phyloP scores from a whole-genome alignment of 2,797 vertebrate genomes.

The Okamejei kenojei region DNA sequence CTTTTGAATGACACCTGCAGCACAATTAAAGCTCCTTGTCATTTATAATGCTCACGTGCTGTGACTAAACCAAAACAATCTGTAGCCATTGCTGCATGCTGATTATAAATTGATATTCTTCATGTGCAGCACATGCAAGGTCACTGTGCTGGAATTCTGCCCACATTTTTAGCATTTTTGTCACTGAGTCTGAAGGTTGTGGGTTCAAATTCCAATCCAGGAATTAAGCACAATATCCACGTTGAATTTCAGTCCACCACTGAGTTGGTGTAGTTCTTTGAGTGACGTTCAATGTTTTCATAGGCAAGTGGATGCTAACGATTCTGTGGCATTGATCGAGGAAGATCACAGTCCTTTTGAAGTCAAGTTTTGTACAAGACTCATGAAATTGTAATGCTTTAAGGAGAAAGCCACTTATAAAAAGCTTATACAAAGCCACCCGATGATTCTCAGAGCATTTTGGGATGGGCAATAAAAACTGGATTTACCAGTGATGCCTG shows the following conservation, averaged over 20 bases:
- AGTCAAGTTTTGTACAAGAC: background rate
- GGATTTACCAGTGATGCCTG: no score
- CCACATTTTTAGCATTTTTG: background rate
- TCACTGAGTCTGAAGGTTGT: background rate
- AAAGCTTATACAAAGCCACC: no score
- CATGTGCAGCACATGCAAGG: slow-evolving; percentile 2
- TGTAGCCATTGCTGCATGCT: background rate
- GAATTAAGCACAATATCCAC: background rate
- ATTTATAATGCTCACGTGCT: background rate
- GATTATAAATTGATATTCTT: slow-evolving; percentile 18
- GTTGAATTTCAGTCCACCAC: background rate
- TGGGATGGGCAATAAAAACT: no score
- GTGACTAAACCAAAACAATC: background rate
- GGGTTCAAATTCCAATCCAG: slow-evolving; percentile 4
- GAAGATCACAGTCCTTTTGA: background rate
- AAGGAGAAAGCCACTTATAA: background rate
- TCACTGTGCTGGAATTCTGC: background rate
- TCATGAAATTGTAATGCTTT: background rate
- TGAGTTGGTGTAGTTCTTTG: background rate
- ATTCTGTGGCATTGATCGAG: background rate
- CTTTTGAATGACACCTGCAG: background rate
- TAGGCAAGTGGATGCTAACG: background rate
- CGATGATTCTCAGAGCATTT: no score
- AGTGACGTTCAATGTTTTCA: background rate
- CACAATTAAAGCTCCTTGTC: background rate